phyloP scores from a whole-genome alignment of 2,113 vertebrate species.

The Chitala chitala region DNA sequence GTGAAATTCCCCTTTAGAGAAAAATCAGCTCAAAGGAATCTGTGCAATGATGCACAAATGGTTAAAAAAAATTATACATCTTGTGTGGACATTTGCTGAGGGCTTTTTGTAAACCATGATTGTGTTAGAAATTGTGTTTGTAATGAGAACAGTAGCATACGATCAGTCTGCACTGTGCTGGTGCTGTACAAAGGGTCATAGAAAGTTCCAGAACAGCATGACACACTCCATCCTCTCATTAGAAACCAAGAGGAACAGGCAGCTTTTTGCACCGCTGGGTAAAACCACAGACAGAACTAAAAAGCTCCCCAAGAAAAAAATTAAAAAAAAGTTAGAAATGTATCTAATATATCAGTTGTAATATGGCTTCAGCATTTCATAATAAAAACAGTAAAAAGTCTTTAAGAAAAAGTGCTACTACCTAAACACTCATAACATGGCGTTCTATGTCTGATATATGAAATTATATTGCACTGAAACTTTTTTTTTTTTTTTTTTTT shows the following conservation, averaged over 20 bases:
- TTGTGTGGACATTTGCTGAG: not conserved
- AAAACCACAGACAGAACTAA: constrained; percentile 33
- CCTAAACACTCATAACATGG: no score
- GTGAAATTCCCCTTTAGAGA: not conserved
- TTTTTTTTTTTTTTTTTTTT: no score
- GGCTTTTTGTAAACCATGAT: not conserved
- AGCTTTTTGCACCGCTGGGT: constrained; percentile 32
- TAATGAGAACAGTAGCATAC: not conserved
- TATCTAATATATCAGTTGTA: constrained; percentile 29
- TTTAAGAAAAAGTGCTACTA: no score
- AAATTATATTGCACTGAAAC: no score
- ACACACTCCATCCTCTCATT: constrained; percentile 85
- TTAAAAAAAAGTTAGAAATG: constrained; percentile 35
- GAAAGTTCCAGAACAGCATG: constrained; percentile 84
- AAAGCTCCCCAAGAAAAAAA: constrained; percentile 27
- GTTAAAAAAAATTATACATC: not conserved
- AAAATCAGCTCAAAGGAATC: not conserved
- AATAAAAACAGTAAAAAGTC: no score
- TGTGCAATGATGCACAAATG: not conserved
- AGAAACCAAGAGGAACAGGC: constrained; percentile 24
- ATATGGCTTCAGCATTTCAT: constrained; percentile 47
- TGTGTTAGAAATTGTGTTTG: not conserved
- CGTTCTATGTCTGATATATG: no score
- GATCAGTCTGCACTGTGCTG: not conserved
- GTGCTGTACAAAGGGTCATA: constrained; percentile 11